A percentile compares a stretch with the other conserved stretches of the same genome.
Evolutionary conservation across 2,797 vertebrate genomes (phyloP).

Genomic region (Alosa sapidissima): DNA sequence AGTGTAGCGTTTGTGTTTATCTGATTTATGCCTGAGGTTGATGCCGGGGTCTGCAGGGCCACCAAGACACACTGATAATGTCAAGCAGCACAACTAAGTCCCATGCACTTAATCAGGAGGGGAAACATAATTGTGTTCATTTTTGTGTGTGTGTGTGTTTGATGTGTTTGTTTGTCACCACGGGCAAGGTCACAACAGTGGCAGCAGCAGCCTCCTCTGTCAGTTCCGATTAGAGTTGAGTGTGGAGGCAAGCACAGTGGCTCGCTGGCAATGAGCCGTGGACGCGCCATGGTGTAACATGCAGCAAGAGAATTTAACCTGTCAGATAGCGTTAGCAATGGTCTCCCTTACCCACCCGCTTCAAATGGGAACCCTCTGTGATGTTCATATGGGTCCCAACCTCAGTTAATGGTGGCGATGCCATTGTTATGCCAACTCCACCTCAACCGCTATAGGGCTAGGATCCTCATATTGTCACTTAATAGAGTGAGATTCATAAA

Average conservation of each 20-base stretch:
- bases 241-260: not conserved
- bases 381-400: not conserved
- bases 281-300: slow-evolving; percentile 11
- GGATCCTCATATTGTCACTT: not conserved
- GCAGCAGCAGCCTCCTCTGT: slow-evolving; percentile 50
- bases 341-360: not conserved
- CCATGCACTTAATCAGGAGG: not conserved
- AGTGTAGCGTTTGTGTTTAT: slow-evolving; percentile 24
- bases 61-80: not conserved
- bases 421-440: not conserved
- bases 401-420: not conserved
- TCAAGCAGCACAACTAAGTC: not conserved
- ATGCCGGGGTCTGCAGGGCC: not conserved
- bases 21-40: not conserved
- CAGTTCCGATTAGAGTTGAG: slow-evolving; percentile 44
- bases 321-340: slow-evolving; percentile 13
- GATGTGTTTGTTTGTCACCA: slow-evolving; percentile 31
- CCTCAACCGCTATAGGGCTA: not conserved
- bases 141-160: not conserved
- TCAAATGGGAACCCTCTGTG: not conserved
- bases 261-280: not conserved
- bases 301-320: not conserved
- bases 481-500: not conserved
- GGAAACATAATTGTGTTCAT: not conserved
- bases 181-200: slow-evolving; percentile 51